Evolutionary conservation across 2,888 invertebrate species (phyloP), one percentile per base, ranked within the genome.

Genomic region (Metacarcinus magister): DNA sequence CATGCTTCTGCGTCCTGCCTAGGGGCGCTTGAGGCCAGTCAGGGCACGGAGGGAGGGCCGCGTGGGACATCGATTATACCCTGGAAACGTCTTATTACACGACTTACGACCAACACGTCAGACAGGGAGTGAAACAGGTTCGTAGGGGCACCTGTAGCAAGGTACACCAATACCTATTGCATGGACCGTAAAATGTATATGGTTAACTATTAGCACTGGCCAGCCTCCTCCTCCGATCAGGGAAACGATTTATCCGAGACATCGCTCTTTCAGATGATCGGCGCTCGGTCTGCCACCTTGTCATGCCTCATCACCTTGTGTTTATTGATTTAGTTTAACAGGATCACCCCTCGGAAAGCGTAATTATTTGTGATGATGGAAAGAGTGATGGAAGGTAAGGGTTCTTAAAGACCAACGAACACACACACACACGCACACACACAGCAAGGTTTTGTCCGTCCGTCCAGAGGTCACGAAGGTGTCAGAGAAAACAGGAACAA

Each of bases 31-130:
- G 28, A 75, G 75, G 75, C 75, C 75, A 75, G 75, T 28, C 75
- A n/a, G 75, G 75, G 75, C 75, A 75, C 75, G 75, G n/a, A 75
- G 75, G 75, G 75, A 75, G 75, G 75, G 75, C 75, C 28, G 75
- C 75, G 75, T 75, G 75, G 75, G 75, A 75, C 75, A 75, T 75
- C 75, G 75, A 75, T 75, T 75, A n/a, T 75, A 75, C 75, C 75
- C 75, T 75, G 75, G 75, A 75, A 75, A 75, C 75, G 75, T 75
- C 75, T 75, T 75, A 75, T 75, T 75, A 75, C 75, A 75, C 75
- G 75, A 75, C 28, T 75, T 75, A 75, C 75, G 75, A 75, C n/a
- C 75, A 28, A 75, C 75, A 28, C 75, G 75, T 75, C 28, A 75
- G 75, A 75, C 75, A 75, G 75, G 75, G 75, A 75, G 75, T 28